Evolutionary conservation across 1,140 invertebrate species (phyloP).

Genomic region (Diploscapter pachys): DNA sequence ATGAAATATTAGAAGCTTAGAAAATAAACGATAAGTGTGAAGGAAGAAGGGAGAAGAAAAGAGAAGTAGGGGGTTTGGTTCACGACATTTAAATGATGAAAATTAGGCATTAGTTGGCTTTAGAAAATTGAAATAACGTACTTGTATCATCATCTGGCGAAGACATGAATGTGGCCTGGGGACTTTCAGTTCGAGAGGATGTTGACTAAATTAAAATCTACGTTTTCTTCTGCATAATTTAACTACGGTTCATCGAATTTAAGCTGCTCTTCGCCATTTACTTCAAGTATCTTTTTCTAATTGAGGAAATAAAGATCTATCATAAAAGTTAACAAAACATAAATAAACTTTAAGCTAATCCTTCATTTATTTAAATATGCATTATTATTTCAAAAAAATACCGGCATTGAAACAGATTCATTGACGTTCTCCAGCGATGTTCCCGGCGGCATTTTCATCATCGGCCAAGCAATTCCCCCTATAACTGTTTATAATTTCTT

Average conservation of each 20-base stretch:
- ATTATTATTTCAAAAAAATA: too few relatives aligned
- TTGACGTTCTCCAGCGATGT: too few relatives aligned
- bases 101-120: background rate
- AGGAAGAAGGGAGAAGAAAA: conserved; percentile 1
- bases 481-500: too few relatives aligned
- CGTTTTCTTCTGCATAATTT: conserved; percentile 15
- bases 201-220: conserved; percentile 1
- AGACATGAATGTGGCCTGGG: conserved; percentile 48
- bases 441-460: too few relatives aligned
- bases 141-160: conserved; percentile 54
- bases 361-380: too few relatives aligned
- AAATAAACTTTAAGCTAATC: too few relatives aligned
- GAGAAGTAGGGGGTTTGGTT: conserved; percentile 1
- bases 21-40: too few relatives aligned
- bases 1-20: too few relatives aligned
- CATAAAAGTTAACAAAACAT: too few relatives aligned
- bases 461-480: too few relatives aligned
- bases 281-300: conserved; percentile 6
- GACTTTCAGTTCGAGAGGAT: conserved; percentile 23
- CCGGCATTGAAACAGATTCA: too few relatives aligned
- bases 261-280: conserved; percentile 3
- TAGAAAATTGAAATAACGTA: conserved; percentile 35
- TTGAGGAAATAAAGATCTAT: background rate
- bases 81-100: conserved; percentile 3
- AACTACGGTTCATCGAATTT: conserved; percentile 12